Evolutionary conservation across 1,140 invertebrate genomes (phyloP).

Genomic region (Drosophila bocqueti): DNA sequence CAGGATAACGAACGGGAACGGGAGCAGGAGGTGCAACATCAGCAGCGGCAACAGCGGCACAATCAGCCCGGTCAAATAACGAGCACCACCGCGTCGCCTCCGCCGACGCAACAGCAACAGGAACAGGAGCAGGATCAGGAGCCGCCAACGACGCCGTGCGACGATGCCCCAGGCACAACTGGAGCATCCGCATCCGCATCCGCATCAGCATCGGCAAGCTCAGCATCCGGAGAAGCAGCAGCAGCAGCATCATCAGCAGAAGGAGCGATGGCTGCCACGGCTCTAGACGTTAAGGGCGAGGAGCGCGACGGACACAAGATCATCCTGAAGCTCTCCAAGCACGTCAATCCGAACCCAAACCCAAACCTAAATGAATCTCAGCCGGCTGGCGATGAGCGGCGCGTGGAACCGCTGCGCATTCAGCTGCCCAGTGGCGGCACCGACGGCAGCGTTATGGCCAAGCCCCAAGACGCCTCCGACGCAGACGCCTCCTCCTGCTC

Average conservation of each 20-base stretch:
- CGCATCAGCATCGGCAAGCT: conserved; percentile 22
- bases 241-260: conserved; percentile 17
- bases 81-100: conserved; percentile 77
- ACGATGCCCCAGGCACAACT: conserved; percentile 59
- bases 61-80: conserved; percentile 71
- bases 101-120: conserved; percentile 55
- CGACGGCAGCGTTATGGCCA: conserved; percentile 37
- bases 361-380: conserved; percentile 66
- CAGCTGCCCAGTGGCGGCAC: conserved; percentile 50
- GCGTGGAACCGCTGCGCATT: conserved; percentile 72
- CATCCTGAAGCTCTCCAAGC: conserved; percentile 77
- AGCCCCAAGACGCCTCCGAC: conserved; percentile 52
- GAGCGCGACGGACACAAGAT: conserved; percentile 71
- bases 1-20: conserved; percentile 33
- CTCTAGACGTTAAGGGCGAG: conserved; percentile 62
- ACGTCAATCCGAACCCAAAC: conserved; percentile 25
- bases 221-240: conserved; percentile 26
- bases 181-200: conserved; percentile 25
- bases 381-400: conserved; percentile 60
- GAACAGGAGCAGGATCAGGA: conserved; percentile 18
- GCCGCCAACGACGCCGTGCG: conserved; percentile 27
- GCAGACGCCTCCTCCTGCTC: conserved; percentile 71
- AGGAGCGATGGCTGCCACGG: conserved; percentile 64
- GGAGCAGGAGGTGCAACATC: conserved; percentile 33
- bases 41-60: conserved; percentile 30